Evolutionary conservation across 2,797 vertebrate genomes (phyloP).

Genomic region (Silurus aristotelis): DNA sequence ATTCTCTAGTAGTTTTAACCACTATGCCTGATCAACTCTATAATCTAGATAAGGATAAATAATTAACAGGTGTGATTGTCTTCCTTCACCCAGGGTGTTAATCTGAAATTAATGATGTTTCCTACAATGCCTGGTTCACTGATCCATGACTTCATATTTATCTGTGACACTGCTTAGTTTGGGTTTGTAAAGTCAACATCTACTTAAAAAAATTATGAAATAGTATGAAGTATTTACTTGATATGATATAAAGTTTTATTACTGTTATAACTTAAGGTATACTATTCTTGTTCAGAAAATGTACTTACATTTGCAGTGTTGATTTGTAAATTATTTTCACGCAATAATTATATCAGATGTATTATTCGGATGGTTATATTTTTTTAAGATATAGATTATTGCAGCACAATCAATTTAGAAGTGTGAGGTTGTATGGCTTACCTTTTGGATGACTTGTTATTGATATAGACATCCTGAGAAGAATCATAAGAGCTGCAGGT

Average conservation of each 20-base stretch:
- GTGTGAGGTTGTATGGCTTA: constrained; percentile 18
- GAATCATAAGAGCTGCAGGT: constrained; percentile 33
- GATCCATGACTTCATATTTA: constrained; percentile 13
- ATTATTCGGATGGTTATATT: neutral
- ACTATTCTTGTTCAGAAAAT: neutral
- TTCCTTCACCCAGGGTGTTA: constrained; percentile 43
- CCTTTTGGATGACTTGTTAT: constrained; percentile 44
- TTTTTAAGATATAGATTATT: neutral
- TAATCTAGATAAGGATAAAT: constrained; percentile 26
- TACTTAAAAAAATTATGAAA: neutral
- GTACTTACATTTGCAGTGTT: neutral
- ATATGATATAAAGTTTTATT: neutral
- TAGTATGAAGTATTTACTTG: neutral
- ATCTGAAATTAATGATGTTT: constrained; percentile 55
- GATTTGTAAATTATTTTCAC: no score
- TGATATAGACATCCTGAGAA: constrained; percentile 33
- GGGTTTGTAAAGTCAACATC: neutral
- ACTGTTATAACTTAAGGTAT: neutral
- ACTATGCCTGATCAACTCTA: neutral
- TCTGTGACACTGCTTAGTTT: neutral
- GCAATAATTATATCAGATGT: neutral
- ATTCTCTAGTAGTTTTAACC: neutral
- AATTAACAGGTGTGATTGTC: constrained; percentile 40
- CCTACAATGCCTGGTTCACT: constrained; percentile 45
- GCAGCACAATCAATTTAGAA: neutral